A percentile compares a stretch with the other conserved stretches of the same genome.
These are phyloP conservation scores for Rutpela maculata DNA, from an alignment of 2,888 invertebrate genomes.

Conservation along the genomic window DNA sequence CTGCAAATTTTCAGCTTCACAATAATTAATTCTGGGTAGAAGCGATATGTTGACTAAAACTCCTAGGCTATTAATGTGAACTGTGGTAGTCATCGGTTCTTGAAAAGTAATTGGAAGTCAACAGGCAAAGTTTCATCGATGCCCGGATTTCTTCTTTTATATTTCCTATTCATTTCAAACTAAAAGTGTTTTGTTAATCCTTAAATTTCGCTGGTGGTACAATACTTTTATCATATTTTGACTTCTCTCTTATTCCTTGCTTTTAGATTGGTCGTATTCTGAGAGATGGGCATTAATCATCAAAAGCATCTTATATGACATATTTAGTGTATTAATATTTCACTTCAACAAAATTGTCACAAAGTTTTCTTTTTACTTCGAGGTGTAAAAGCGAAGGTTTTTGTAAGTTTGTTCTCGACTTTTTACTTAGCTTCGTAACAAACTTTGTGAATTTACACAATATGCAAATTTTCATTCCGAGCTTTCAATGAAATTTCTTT, in stretches of 20 bases:
- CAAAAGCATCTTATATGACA: no score
- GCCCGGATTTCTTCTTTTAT: background rate
- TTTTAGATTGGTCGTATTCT: background rate
- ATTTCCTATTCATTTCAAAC: no score
- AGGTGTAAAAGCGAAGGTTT: background rate
- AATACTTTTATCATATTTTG: no score
- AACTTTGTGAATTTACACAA: background rate
- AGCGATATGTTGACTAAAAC: no score
- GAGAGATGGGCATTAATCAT: background rate
- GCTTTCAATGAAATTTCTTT: background rate
- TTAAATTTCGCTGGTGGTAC: no score
- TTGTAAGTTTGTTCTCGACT: background rate
- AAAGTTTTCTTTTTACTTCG: background rate
- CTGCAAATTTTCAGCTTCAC: no score
- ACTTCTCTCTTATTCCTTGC: background rate
- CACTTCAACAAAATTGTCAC: background rate
- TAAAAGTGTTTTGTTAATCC: no score
- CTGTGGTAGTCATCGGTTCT: no score
- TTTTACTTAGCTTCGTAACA: slow-evolving; percentile 15
- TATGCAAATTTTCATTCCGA: background rate
- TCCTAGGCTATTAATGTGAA: no score
- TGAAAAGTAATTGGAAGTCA: no score
- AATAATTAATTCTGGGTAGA: no score
- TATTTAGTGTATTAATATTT: no score
- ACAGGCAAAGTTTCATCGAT: background rate